Evolutionary conservation across 2,113 vertebrate genomes (phyloP).

Genomic region (Myrmophylax atrothorax): DNA sequence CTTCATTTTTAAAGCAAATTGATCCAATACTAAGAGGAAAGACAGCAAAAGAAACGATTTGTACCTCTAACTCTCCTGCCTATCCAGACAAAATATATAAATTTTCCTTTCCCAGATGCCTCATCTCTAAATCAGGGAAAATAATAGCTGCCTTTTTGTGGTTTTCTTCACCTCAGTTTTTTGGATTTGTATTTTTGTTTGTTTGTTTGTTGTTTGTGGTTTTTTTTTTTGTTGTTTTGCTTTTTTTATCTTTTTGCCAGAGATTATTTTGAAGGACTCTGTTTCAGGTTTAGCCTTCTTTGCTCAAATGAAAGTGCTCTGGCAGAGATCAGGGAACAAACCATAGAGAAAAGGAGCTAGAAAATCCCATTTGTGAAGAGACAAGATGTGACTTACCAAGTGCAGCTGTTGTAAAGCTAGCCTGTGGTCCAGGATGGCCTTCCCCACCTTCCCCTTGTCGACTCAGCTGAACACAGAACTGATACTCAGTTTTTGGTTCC

Average conservation of each 20-base stretch:
- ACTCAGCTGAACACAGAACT: conserved; percentile 82
- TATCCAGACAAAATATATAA: background rate
- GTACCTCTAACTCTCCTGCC: background rate
- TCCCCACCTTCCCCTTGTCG: conserved; percentile 81
- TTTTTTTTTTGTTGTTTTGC: background rate
- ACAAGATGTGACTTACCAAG: conserved; percentile 71
- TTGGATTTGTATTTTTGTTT: background rate
- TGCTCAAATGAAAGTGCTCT: background rate
- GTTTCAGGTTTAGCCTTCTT: background rate
- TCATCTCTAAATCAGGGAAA: background rate
- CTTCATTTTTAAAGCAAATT: background rate
- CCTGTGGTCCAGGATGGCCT: conserved; percentile 82
- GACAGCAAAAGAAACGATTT: background rate
- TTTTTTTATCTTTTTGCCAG: background rate
- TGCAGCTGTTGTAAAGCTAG: conserved; percentile 79
- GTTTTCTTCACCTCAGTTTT: background rate
- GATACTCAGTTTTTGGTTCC: conserved; percentile 83
- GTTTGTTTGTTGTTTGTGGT: too few relatives aligned
- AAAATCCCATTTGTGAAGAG: background rate
- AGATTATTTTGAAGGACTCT: background rate
- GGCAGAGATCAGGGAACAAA: background rate
- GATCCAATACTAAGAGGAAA: background rate
- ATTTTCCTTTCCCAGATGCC: background rate
- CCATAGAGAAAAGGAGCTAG: background rate
- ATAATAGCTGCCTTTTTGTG: background rate